phyloP scores from a whole-genome alignment of 1,140 invertebrate species.

The Drosophila mayri region DNA sequence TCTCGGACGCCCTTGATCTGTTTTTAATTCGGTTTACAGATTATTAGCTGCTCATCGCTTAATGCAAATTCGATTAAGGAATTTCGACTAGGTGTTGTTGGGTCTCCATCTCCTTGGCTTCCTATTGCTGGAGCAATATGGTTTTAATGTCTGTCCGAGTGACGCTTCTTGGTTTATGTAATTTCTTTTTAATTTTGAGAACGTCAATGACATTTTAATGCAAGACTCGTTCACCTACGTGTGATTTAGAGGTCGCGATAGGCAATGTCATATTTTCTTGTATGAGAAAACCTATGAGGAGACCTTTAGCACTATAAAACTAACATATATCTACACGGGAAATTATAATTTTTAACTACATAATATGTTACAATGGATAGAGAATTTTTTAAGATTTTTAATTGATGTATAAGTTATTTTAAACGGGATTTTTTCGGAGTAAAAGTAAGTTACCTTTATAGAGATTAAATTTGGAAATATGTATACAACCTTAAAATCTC shows the following conservation, averaged over 20 bases:
- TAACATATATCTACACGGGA: background rate
- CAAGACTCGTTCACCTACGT: conserved; percentile 39
- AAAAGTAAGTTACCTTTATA: too few relatives aligned
- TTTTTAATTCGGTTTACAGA: conserved; percentile 82
- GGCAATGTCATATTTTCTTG: conserved; percentile 48
- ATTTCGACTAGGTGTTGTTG: conserved; percentile 54
- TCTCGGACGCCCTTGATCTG: conserved; percentile 60
- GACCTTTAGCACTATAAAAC: background rate
- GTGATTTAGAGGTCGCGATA: conserved; percentile 56
- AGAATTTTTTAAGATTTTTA: background rate
- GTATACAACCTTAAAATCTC: accelerated
- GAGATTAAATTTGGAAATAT: too few relatives aligned
- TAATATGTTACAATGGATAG: too few relatives aligned
- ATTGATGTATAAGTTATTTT: too few relatives aligned
- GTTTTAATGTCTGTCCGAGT: conserved; percentile 29
- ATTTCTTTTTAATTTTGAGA: conserved; percentile 66
- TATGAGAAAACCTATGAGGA: conserved; percentile 15
- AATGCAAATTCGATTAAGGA: conserved; percentile 76
- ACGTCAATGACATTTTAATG: conserved; percentile 59
- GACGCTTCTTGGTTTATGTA: conserved; percentile 56
- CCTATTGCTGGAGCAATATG: conserved; percentile 1
- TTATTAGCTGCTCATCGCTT: conserved; percentile 81
- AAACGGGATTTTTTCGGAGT: too few relatives aligned
- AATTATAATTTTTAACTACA: background rate
- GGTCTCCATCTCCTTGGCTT: background rate